phyloP scores from a whole-genome alignment of 1,140 invertebrate species.

The Drusus annulatus region DNA sequence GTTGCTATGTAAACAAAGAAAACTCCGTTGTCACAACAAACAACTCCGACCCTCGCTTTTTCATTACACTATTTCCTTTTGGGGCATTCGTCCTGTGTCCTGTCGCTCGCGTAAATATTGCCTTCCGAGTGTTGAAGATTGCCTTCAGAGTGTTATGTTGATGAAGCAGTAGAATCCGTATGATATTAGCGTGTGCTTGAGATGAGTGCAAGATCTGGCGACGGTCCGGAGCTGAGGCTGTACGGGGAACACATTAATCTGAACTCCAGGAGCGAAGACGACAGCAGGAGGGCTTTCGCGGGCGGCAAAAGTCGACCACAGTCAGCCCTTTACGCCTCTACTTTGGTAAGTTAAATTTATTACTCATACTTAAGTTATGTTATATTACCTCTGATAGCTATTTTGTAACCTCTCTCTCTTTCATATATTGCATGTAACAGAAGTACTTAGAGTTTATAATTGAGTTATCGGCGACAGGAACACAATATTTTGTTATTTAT shows the following conservation, averaged over 20 bases:
- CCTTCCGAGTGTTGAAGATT: no score
- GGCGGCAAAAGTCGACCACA: constrained; percentile 43
- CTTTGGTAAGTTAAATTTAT: constrained; percentile 8
- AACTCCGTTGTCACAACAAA: constrained; percentile 40
- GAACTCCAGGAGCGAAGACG: constrained; percentile 40
- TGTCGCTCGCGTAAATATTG: not conserved
- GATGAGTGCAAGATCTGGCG: constrained; percentile 39
- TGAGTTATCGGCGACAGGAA: no score
- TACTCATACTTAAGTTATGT: no score
- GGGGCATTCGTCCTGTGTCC: not conserved
- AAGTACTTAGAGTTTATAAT: no score
- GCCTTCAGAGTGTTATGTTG: no score
- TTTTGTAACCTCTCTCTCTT: no score
- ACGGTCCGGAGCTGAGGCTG: constrained; percentile 40
- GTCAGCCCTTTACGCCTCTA: constrained; percentile 52
- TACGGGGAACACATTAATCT: constrained; percentile 57
- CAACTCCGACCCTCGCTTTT: not conserved
- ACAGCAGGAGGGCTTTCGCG: constrained; percentile 17
- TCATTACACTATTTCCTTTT: not conserved
- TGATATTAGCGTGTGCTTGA: not conserved
- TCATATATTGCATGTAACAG: no score
- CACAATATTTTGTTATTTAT: no score
- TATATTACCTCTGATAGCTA: no score
- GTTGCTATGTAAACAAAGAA: constrained; percentile 42
- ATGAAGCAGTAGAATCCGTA: no score